Percentiles rank a stretch among this genome's conserved stretches.
phyloP scores from a whole-genome alignment of 1,140 invertebrate species.

The Capitella teleta region DNA sequence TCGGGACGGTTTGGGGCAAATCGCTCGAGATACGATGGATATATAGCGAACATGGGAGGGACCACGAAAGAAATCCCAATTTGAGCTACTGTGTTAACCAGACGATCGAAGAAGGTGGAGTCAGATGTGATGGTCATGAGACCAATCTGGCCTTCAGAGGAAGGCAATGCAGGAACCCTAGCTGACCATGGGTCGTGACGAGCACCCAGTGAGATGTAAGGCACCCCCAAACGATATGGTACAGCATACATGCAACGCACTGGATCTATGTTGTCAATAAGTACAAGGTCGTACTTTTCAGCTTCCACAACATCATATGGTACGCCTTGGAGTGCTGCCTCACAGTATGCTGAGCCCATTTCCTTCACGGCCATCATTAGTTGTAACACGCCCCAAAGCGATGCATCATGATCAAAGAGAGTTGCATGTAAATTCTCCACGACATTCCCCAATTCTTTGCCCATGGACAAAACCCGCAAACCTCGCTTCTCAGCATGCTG shows the following conservation, averaged over 20 bases:
- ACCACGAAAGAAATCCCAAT: neutral
- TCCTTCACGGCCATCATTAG: too few relatives aligned
- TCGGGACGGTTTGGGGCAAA: neutral
- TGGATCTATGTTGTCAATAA: slow-evolving; percentile 4
- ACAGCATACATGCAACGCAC: neutral
- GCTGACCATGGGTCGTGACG: slow-evolving; percentile 1
- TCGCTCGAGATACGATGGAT: neutral
- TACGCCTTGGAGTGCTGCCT: too few relatives aligned
- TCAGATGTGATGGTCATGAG: neutral
- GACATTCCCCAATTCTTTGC: too few relatives aligned
- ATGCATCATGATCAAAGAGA: too few relatives aligned
- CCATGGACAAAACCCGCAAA: too few relatives aligned
- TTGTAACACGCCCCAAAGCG: too few relatives aligned
- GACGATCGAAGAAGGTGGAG: slow-evolving; percentile 1
- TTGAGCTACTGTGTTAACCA: neutral
- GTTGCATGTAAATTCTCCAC: too few relatives aligned
- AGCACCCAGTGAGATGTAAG: slow-evolving; percentile 2
- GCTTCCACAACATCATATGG: neutral
- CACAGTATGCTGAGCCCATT: too few relatives aligned
- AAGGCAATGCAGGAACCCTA: slow-evolving; percentile 3
- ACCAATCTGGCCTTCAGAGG: neutral
- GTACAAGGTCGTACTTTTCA: slow-evolving; percentile 1
- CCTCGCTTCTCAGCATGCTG: too few relatives aligned
- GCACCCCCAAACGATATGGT: slow-evolving; percentile 5
- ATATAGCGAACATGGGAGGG: slow-evolving; percentile 24